phyloP scores from a whole-genome alignment of 1,140 invertebrate genomes.

The Brachionus calyciflorus region DNA sequence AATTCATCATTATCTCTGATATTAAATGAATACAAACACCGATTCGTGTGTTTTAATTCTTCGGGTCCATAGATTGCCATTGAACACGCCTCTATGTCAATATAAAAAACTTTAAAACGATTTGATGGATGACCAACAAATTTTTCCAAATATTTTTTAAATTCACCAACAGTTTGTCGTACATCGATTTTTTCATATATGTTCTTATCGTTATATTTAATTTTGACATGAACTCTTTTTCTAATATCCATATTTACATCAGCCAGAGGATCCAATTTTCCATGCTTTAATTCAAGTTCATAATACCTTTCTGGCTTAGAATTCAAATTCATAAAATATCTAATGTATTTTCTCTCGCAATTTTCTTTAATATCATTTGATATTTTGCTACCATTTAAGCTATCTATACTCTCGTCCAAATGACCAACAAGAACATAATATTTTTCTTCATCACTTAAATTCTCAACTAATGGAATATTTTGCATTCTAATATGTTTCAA shows the following conservation, averaged over 20 bases:
- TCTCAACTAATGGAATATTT: slow-evolving; percentile 64
- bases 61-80: slow-evolving; percentile 68
- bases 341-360: slow-evolving; percentile 83
- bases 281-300: slow-evolving; percentile 75
- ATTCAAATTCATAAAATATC: slow-evolving; percentile 75
- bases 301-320: slow-evolving; percentile 65
- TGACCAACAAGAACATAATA: slow-evolving; percentile 78
- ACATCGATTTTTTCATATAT: slow-evolving; percentile 64
- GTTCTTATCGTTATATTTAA: slow-evolving; percentile 73
- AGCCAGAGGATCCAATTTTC: slow-evolving; percentile 79
- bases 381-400: slow-evolving; percentile 81
- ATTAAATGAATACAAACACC: slow-evolving; percentile 81
- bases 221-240: slow-evolving; percentile 77
- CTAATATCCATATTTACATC: slow-evolving; percentile 79
- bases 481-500: slow-evolving; percentile 78
- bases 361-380: slow-evolving; percentile 77
- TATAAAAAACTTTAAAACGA: slow-evolving; percentile 77
- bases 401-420: slow-evolving; percentile 76
- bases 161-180: slow-evolving; percentile 58
- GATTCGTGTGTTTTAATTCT: slow-evolving; percentile 80
- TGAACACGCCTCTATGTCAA: slow-evolving; percentile 70
- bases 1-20: slow-evolving; percentile 84
- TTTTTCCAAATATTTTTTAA: slow-evolving; percentile 65
- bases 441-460: slow-evolving; percentile 73
- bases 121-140: slow-evolving; percentile 74